Evolutionary conservation across 2,797 vertebrate genomes (phyloP), one percentile per base, ranked within the genome.

Genomic region (Eutrigla gurnardus): DNA sequence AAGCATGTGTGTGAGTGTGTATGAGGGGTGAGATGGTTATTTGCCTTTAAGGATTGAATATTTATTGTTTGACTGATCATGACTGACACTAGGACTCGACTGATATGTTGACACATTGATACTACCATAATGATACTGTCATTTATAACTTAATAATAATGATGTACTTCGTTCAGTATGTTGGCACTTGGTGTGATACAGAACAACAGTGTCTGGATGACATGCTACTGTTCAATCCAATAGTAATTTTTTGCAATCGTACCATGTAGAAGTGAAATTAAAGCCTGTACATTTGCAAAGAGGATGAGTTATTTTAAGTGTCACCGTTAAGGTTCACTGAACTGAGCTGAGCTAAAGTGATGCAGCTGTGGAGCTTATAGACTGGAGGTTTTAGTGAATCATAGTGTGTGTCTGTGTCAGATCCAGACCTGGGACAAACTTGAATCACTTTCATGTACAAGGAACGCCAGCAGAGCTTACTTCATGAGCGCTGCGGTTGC

Each of bases 301-400:
- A 25, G 40, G 13, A 33, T 14, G 36, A 18, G 15, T 18, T 72
- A 40, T 70, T 66, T 73, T 61, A 57, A 46, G 55, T 36, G 49
- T 55, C 36, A 2, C 40, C 4, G 40, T 40, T 35, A 4, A n/a
- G 53, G 59, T 54, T 68, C 36, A 65, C 9, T 70, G 36, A 60
- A 50, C 4, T 65, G 36, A 59, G 57, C 4, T 65, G 36, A 59
- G 57, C 11, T 8, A 10, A 54, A 53, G n/a, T n/a, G 25, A 54
- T 40, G 37, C 76, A 68, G 67, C 63, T 67, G 65, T 37, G 49
- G 32, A 65, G 10, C 36, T 33, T 35, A n/a, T 57, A 14, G 36
- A 42, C 36, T 14, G 17, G 17, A 43, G 49, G 8, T 37, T n/a
- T 3, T 9, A 6, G 14, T 47, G 6, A 53, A 52, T 52, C 36